Base-by-base conservation (phyloP, 2,888 invertebrate genomes). In the Himalopsyche kuldschensis region DNA sequence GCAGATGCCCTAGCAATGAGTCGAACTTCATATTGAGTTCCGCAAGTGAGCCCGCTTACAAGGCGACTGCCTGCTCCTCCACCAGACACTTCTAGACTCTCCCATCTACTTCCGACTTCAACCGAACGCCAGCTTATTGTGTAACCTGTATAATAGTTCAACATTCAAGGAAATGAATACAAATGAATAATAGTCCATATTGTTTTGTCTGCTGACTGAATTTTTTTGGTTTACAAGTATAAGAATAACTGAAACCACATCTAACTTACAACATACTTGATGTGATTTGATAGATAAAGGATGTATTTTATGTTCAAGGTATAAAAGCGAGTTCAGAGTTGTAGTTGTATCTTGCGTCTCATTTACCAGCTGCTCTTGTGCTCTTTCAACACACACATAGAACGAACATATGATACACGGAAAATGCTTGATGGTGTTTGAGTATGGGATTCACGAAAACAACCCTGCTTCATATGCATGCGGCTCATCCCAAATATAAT, bases 1-100 rank as follows among this genome's bases (percentile, higher is more conserved):
- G 97, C 96, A 87, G 94, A 93, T 90, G 97, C 97, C 80, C 95
- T 94, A 0, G 97, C 96, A 0, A 95, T 94, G 87, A 97, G 93
- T 88, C 95, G 94, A 85, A 97, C 93, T 84, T 95, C 94, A 88
- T 97, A 97, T 86, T 94, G 93, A 11, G 96, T 96, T 24, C 98
- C 97, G 89, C 97, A 98, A 88, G 95, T 94, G 17, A 98, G 92
- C 0, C 94, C 94, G 0, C 94, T 94, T 47, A 97, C 48, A 4
- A 81, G 82, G 31, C 82, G 78, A 24, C 79, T 81, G n/a, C 82
- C 84, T 11, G 81, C 63, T 48, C 75, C 48, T 11, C 85, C 80
- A 15, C 84, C 82, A 4, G 85, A 75, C 10, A 84, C 76, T 6
- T 83, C 81, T 75, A 84, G 81, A n/a, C 78, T 78, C 31, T 83